Percentiles rank a stretch among this genome's conserved stretches.
Conservation (phyloP, 2,888 invertebrate species). For the Altica lythri region DNA sequence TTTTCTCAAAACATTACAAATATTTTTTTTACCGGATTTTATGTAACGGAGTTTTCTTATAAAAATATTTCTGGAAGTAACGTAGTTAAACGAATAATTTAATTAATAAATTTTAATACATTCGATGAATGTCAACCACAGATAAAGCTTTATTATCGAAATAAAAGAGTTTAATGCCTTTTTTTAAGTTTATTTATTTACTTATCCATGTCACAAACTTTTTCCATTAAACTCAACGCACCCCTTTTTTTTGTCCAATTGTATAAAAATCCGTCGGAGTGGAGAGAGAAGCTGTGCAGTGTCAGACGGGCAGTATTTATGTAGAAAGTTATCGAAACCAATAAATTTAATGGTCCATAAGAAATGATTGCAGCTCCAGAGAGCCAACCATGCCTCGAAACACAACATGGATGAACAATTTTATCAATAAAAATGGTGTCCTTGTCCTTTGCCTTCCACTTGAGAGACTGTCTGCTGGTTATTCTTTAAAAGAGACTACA, state of each 20-base stretch:
- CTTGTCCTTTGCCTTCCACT: slow-evolving; percentile 23
- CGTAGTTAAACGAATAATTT: no score
- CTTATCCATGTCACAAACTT: slow-evolving; percentile 1
- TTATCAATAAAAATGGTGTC: slow-evolving; percentile 28
- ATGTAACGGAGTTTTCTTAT: no score
- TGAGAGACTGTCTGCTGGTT: slow-evolving; percentile 5
- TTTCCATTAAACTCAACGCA: slow-evolving; percentile 11
- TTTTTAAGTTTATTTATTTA: slow-evolving; percentile 15
- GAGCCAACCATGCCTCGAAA: slow-evolving; percentile 7
- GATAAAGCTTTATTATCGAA: no score
- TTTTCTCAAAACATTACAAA: no score
- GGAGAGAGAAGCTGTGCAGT: slow-evolving; percentile 12
- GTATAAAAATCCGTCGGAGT: slow-evolving; percentile 7
- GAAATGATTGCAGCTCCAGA: slow-evolving; percentile 38
- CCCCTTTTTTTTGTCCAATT: slow-evolving; percentile 10
- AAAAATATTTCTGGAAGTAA: no score
- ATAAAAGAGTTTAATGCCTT: no score
- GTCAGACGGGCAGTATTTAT: slow-evolving; percentile 24
- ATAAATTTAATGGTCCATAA: slow-evolving; percentile 46
- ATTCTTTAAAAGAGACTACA: no score
- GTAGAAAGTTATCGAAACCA: slow-evolving; percentile 41
- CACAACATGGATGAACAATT: slow-evolving; percentile 26
- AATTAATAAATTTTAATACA: no score
- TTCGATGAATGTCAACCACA: no score
- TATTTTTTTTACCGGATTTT: no score